Evolutionary conservation across 2,797 vertebrate species (phyloP).

Genomic region (Hippopotamyrus pictus): DNA sequence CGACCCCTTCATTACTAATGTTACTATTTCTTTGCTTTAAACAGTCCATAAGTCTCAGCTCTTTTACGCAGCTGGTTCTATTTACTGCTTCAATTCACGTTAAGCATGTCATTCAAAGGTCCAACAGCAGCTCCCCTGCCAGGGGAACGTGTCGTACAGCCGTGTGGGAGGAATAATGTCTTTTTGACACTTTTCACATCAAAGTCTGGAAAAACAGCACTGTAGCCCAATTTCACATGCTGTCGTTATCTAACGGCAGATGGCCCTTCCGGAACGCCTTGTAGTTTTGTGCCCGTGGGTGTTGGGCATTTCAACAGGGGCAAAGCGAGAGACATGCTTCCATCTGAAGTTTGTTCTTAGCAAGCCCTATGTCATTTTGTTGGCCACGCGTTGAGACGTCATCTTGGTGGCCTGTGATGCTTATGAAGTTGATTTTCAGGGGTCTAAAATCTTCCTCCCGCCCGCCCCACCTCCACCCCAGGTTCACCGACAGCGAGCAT

Average conservation of each 20-base stretch:
- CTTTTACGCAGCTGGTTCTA: neutral
- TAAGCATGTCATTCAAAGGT: neutral
- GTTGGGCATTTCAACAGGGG: neutral
- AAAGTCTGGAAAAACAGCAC: neutral
- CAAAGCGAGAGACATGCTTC: neutral
- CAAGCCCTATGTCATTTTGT: neutral
- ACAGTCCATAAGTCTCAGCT: neutral
- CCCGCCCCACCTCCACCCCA: slow-evolving; percentile 33
- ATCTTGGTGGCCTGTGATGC: neutral
- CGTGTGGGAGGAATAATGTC: neutral
- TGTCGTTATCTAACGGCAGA: neutral
- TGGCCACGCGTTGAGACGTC: neutral
- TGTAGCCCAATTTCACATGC: neutral
- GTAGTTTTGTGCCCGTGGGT: neutral
- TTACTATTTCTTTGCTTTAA: neutral
- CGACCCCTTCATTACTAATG: neutral
- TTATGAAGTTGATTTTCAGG: neutral
- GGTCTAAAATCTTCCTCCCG: neutral
- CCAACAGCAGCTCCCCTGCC: neutral
- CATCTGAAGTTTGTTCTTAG: neutral
- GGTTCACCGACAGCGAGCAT: slow-evolving; percentile 89
- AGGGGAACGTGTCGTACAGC: neutral
- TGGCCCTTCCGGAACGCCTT: neutral
- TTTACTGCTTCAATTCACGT: neutral
- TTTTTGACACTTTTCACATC: slow-evolving; percentile 1